Conservation (phyloP, 2,797 vertebrate species). For the Nyctibius grandis region DNA sequence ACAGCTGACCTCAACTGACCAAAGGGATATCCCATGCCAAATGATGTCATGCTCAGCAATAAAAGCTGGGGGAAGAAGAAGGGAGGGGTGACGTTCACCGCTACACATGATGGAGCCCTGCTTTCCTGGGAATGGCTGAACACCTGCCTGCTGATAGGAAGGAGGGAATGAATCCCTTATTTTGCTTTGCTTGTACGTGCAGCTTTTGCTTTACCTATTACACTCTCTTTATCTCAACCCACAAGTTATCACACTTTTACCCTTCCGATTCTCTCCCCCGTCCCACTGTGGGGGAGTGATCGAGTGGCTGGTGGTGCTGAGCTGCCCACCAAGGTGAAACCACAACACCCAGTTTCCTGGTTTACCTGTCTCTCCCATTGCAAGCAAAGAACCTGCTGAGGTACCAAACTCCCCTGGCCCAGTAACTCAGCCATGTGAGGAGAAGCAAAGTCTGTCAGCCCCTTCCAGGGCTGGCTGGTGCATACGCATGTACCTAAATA, state of each 20-base stretch:
- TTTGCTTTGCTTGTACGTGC: not conserved
- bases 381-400: not conserved
- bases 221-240: not conserved
- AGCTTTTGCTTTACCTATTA: not conserved
- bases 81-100: not conserved
- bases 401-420: not conserved
- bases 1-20: not conserved
- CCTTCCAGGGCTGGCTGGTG: not conserved
- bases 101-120: accelerated
- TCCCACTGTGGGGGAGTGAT: not conserved
- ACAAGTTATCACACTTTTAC: not conserved
- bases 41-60: not conserved
- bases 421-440: not conserved
- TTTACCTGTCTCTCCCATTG: not conserved
- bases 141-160: not conserved
- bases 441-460: not conserved
- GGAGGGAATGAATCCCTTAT: not conserved
- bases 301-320: not conserved
- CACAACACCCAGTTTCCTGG: not conserved
- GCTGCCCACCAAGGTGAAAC: not conserved
- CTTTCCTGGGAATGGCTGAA: not conserved
- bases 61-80: not conserved
- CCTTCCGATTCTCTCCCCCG: not conserved
- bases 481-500: not conserved
- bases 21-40: not conserved